Conservation (phyloP, 2,888 invertebrate species). For the Pollenia labialis region DNA sequence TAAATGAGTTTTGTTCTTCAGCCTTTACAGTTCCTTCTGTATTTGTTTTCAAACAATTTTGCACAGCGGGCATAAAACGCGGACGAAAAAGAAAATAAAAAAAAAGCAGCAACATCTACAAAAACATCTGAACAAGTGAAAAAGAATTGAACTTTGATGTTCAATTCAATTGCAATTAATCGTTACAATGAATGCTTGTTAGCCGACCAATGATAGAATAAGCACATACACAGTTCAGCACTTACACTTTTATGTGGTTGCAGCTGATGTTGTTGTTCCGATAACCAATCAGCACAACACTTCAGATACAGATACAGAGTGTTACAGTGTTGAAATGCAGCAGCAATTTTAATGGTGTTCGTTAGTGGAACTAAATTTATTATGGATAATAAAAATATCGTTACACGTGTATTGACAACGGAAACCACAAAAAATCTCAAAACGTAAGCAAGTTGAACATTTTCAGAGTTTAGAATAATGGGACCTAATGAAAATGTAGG, state of each 20-base stretch:
- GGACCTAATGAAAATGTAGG: too few species aligned
- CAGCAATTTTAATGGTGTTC: constrained; percentile 2
- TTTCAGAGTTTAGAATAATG: too few species aligned
- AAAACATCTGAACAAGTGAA: constrained; percentile 28
- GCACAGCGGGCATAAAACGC: not conserved
- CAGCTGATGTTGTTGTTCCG: not conserved
- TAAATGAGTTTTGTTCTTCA: not conserved
- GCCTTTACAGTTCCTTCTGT: not conserved
- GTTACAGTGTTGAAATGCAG: not conserved
- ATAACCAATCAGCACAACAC: constrained; percentile 16
- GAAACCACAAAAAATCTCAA: too few species aligned
- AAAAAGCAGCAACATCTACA: not conserved
- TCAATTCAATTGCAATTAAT: constrained; percentile 58
- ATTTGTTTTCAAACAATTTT: constrained; percentile 23
- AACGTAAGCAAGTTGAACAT: too few species aligned
- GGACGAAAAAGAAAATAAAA: not conserved
- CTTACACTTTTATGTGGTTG: not conserved
- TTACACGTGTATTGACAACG: not conserved
- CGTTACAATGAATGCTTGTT: constrained; percentile 32
- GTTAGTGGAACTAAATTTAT: not conserved
- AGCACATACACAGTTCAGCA: not conserved
- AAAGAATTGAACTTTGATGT: constrained; percentile 61
- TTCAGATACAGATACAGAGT: not conserved
- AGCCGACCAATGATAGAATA: not conserved
- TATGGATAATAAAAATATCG: not conserved